Conservation (phyloP, 2,797 vertebrate species). For the Rhabdophis nuchalis region DNA sequence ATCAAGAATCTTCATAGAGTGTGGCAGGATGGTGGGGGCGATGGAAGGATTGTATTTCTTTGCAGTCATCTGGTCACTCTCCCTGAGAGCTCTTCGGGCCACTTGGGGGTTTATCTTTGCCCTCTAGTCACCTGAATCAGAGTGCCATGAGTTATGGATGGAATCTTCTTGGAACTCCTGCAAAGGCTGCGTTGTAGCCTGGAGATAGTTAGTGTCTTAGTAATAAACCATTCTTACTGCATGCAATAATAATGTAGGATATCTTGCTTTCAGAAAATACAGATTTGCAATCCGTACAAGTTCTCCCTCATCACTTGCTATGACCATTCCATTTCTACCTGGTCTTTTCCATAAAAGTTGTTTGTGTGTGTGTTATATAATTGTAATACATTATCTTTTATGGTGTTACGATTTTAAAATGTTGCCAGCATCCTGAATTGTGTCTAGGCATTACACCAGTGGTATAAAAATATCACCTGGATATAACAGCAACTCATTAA, state of each 20-base stretch:
- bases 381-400: not conserved
- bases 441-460: not conserved
- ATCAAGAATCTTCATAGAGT: not conserved
- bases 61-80: not conserved
- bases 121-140: not conserved
- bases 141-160: not conserved
- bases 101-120: not conserved
- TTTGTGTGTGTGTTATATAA: not conserved
- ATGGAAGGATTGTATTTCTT: not conserved
- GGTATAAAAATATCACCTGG: not conserved
- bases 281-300: not conserved
- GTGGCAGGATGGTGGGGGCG: not conserved
- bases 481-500: not conserved
- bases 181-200: not conserved
- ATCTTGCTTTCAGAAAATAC: not conserved
- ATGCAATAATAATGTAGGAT: not conserved
- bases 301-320: not conserved
- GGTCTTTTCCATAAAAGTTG: not conserved
- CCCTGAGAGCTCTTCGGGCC: not conserved
- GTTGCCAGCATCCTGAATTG: not conserved
- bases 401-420: not conserved
- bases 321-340: not conserved
- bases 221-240: not conserved
- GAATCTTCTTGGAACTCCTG: not conserved
- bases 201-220: not conserved